Evolutionary conservation across 2,797 vertebrate species (phyloP), one percentile per base, ranked within the genome.

Genomic region (Bradypodion ventrale): DNA sequence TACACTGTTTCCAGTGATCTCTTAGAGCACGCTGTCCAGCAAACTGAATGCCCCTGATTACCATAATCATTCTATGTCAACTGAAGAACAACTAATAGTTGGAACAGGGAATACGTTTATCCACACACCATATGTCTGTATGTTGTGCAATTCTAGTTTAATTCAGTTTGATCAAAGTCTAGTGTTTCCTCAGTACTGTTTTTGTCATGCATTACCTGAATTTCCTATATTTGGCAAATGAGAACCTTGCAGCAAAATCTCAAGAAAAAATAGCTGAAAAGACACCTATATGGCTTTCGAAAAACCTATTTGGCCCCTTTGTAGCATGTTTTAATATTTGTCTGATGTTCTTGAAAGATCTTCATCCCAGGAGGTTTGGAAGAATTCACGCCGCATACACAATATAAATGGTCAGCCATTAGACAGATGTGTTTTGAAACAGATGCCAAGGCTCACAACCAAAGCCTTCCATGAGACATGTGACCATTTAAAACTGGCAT

Each of bases 391-490:
- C 16, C 29, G 12, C 5, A 0, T 19, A 87, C 59, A 65, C 7
- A 88, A 44, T 79, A 72, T 27, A 1, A 78, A 56, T 37, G 2
- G 23, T 49, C 74, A 88, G 81, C 8, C 72, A 40, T 8, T 13
- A 83, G 16, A 60, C 73, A 65, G 77, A 84, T 85, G 29, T 75
- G 69, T 79, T 83, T 70, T 60, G 12, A 72, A 19, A 7, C 2
- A 74, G 7, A 1, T 1, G 32, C 21, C 23, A 40, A 5, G 80
- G 79, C 56, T 91, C 0, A 80, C 82, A 87, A 23, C 83, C 63
- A 70, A 80, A 52, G 27, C 16, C 83, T 87, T 88, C 29, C 37
- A 75, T 49, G 81, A 84, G 63, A 89, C 87, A 88, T 59, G 78
- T 0, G 4, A 32, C 1, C 62, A 86, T 3, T 78, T 0, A 27